Evolutionary conservation across 2,797 vertebrate species (phyloP), one percentile per base, ranked within the genome.

Genomic region (Sebastes cheni): DNA sequence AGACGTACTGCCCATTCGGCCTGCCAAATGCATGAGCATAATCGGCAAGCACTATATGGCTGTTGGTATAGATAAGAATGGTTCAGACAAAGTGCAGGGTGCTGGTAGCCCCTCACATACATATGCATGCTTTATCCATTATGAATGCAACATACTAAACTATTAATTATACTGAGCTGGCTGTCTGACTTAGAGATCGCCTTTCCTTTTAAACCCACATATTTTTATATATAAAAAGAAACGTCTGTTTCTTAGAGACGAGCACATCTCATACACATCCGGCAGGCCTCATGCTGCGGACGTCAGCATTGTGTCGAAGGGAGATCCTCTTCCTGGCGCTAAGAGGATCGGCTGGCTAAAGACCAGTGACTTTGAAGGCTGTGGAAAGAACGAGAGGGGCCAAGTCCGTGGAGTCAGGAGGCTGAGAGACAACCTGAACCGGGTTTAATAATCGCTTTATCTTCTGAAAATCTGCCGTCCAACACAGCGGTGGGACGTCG

Each of bases 341-440:
- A 91, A 94, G 90, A 90, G 86, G 92, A 94, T 93, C 86, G 90
- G 76, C 82, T 73, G 68, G 69, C 70, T 84, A 85, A 91, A 88
- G 82, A 91, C 80, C 36, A 59, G 69, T 55, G 79, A 83, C 80
- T 90, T 79, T 91, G 84, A 90, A 89, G 62, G 77, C 81, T 88
- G 67, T 42, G 58, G 64, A 74, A 81, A 77, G 66, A 82, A 74
- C 79, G 29, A 72, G 46, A 60, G 46, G 50, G 60, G 67, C 59
- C 30, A 42, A 73, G 72, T 74, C 80, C 32, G 60, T 66, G 58
- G 52, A 72, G 72, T 23, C 4, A 6, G 58, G 52, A 50, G 67
- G 76, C 69, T 32, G 59, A 81, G 70, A 77, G 32, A 72, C 55
- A 81, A 66, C 67, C 69, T 56, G 66, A 80, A 88, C 69, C 23